Conservation (phyloP, 2,113 vertebrate genomes). For the Melanerpes formicivorus region DNA sequence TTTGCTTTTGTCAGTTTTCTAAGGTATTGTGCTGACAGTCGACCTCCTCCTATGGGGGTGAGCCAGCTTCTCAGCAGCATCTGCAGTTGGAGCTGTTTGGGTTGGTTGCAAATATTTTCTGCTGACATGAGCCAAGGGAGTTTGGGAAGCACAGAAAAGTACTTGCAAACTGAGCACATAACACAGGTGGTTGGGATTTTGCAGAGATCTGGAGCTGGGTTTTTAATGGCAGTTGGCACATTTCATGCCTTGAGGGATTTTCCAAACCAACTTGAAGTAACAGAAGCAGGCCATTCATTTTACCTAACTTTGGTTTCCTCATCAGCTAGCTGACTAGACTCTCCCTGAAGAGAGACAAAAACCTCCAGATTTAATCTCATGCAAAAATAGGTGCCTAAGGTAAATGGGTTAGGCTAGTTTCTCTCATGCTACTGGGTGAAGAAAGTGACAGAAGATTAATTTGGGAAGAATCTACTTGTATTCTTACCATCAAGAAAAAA, state of each 20-base stretch:
- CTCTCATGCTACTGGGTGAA: neutral
- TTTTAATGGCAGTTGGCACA: constrained; percentile 24
- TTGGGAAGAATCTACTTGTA: neutral
- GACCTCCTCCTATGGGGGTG: neutral
- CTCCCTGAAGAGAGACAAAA: neutral
- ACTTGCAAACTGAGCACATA: constrained; percentile 3
- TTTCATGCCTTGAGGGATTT: neutral
- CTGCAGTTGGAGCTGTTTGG: neutral
- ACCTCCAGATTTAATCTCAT: neutral
- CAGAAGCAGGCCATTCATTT: neutral
- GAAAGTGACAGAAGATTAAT: neutral
- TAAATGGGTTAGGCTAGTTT: neutral
- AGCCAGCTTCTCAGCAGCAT: constrained; percentile 23
- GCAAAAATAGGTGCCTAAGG: neutral
- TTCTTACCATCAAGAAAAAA: neutral
- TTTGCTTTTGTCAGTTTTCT: neutral
- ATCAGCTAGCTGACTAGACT: neutral
- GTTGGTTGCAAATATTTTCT: neutral
- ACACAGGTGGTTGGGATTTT: constrained; percentile 42
- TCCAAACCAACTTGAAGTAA: neutral
- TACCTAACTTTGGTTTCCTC: neutral
- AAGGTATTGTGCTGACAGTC: neutral
- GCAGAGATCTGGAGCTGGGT: neutral
- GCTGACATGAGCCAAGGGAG: neutral
- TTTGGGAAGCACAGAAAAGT: neutral